Conservation (phyloP, 2,797 vertebrate genomes). For the Scolopax bukidnonensis region DNA sequence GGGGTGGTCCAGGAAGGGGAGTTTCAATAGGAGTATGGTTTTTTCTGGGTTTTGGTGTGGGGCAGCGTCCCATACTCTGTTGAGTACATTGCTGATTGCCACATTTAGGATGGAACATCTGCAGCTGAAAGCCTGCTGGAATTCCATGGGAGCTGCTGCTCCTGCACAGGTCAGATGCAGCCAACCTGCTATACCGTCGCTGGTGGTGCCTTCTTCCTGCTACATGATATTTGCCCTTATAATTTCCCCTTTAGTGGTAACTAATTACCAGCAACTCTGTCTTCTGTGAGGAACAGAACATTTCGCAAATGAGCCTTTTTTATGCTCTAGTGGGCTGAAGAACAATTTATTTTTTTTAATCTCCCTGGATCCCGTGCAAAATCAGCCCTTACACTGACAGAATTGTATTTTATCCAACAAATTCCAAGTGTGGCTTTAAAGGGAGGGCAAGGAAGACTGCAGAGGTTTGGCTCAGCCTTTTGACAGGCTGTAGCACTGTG, state of each 20-base stretch:
- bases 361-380: not conserved
- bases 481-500: not conserved
- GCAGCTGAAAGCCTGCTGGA: not conserved
- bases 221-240: not conserved
- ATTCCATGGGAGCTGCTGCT: not conserved
- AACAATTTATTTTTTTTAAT: not conserved
- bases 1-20: not conserved
- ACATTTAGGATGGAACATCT: not conserved
- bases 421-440: not conserved
- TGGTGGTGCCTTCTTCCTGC: not conserved
- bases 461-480: not conserved
- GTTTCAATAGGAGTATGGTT: rapidly evolving
- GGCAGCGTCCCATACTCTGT: not conserved
- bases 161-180: not conserved
- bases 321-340: not conserved
- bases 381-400: not conserved
- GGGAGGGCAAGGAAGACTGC: not conserved
- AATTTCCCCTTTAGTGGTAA: not conserved
- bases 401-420: not conserved
- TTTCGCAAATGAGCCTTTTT: slow-evolving; percentile 7
- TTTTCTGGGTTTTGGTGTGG: not conserved
- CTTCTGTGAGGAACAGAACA: not conserved
- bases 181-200: not conserved
- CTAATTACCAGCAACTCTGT: not conserved
- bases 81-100: not conserved